Conservation (phyloP, 2,888 invertebrate species). For the Brenthis daphne region DNA sequence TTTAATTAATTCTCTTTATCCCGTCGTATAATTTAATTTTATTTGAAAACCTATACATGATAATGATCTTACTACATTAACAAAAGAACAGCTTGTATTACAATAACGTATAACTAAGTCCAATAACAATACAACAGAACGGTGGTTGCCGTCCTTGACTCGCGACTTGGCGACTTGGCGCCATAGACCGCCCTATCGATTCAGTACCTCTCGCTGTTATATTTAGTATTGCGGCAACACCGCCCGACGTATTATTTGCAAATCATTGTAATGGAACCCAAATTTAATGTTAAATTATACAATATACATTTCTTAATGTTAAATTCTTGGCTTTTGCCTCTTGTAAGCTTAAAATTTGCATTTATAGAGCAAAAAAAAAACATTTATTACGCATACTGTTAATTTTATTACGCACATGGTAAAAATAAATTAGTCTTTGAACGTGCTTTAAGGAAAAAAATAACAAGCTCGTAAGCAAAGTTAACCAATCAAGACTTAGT, state of each 20-base stretch:
- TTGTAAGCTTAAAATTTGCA: too few species aligned
- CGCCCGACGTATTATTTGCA: slow-evolving; percentile 56
- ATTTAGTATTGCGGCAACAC: slow-evolving; percentile 52
- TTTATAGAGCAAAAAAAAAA: too few species aligned
- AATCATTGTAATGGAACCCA: slow-evolving; percentile 54
- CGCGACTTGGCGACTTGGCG: slow-evolving; percentile 52
- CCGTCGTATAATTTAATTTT: not conserved
- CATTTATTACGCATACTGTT: too few species aligned
- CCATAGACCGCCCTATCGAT: slow-evolving; percentile 20
- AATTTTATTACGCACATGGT: too few species aligned
- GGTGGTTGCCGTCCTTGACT: slow-evolving; percentile 61
- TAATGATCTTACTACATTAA: slow-evolving; percentile 32
- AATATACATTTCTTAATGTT: too few species aligned
- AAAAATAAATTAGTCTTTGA: too few species aligned
- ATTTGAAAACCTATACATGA: slow-evolving; percentile 23
- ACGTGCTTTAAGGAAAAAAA: too few species aligned
- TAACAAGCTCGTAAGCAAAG: too few species aligned
- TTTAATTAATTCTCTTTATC: too few species aligned
- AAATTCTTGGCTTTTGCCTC: too few species aligned
- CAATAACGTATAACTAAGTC: slow-evolving; percentile 34
- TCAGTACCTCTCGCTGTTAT: slow-evolving; percentile 45
- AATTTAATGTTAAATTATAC: slow-evolving; percentile 47
- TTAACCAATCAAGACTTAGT: too few species aligned
- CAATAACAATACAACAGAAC: slow-evolving; percentile 37
- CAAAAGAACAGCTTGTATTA: slow-evolving; percentile 34